Evolutionary conservation across 2,113 vertebrate genomes (phyloP).

Genomic region (Notechis scutatus): DNA sequence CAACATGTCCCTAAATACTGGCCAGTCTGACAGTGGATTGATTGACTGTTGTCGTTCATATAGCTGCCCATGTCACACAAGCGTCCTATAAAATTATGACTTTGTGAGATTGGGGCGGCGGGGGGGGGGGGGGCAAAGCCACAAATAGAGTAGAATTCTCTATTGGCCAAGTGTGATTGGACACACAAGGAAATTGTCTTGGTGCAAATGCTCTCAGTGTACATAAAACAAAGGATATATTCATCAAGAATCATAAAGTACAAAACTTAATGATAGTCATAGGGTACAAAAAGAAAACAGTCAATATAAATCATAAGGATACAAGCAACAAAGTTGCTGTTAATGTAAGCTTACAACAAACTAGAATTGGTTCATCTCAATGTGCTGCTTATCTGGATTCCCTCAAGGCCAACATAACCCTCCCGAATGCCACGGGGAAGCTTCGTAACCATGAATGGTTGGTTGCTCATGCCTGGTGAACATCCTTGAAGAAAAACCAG

Average conservation of each 20-base stretch:
- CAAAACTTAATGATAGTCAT: too few relatives aligned
- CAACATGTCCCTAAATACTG: background rate
- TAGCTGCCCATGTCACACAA: background rate
- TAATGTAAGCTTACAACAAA: background rate
- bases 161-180: too few relatives aligned
- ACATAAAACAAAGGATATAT: too few relatives aligned
- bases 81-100: background rate
- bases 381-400: background rate
- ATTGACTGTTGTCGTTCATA: background rate
- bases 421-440: background rate
- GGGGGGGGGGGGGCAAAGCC: background rate
- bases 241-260: too few relatives aligned
- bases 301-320: too few relatives aligned
- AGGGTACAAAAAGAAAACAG: too few relatives aligned
- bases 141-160: too few relatives aligned
- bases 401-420: background rate
- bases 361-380: background rate
- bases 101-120: background rate
- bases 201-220: too few relatives aligned
- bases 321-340: background rate
- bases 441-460: background rate
- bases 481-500: slow-evolving; percentile 30
- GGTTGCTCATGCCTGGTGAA: background rate
- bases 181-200: too few relatives aligned
- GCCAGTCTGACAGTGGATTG: background rate